Conservation (phyloP, 2,797 vertebrate genomes). For the Acanthornis magna region DNA sequence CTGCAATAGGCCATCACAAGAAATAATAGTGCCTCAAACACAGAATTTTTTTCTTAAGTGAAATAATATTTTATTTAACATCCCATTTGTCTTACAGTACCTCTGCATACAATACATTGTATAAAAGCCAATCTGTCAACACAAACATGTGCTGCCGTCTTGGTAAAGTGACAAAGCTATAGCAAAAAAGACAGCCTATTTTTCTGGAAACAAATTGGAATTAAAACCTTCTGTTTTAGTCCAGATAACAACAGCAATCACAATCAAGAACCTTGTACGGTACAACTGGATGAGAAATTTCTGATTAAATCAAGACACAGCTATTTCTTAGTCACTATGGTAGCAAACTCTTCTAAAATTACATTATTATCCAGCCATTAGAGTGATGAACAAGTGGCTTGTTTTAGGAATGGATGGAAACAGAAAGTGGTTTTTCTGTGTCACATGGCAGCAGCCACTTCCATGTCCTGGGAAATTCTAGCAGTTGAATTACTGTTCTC, state of each 20-base stretch:
- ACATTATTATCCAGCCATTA: background rate
- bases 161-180: constrained; percentile 41
- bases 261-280: background rate
- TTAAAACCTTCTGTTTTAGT: background rate
- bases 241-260: background rate
- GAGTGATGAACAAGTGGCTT: background rate
- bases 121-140: constrained; percentile 29
- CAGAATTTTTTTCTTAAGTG: background rate
- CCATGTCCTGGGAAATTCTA: background rate
- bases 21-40: background rate
- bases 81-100: constrained; percentile 5
- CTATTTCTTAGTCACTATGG: background rate
- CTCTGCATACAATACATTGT: background rate
- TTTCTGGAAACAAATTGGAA: background rate
- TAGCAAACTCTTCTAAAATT: background rate
- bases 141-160: background rate
- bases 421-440: background rate
- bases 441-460: background rate
- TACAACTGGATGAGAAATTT: background rate
- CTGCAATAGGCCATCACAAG: background rate
- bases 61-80: constrained; percentile 33
- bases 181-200: background rate
- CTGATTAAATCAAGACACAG: background rate
- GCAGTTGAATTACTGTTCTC: background rate
- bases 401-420: background rate